Conservation (phyloP, 2,888 invertebrate species). For the Bedellia somnulentella region DNA sequence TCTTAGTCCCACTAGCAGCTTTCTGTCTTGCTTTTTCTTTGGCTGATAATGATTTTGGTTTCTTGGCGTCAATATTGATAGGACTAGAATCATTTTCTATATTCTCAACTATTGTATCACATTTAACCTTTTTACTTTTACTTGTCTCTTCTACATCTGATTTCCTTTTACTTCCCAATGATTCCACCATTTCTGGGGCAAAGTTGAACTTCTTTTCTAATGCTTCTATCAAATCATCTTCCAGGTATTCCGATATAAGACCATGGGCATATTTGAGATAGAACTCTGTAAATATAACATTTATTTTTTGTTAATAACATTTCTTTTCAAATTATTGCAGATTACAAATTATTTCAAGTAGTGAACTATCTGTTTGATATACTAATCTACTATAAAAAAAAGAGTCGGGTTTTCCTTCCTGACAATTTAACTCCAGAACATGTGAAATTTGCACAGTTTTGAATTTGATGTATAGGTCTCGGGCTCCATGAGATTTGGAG, state of each 20-base stretch:
- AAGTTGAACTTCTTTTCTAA: conserved; percentile 68
- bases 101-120: conserved; percentile 27
- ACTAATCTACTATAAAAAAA: too few species aligned
- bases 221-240: conserved; percentile 66
- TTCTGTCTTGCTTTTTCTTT: conserved; percentile 78
- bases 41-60: conserved; percentile 58
- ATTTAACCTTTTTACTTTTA: conserved; percentile 39
- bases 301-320: too few species aligned
- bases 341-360: too few species aligned
- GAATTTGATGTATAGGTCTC: too few species aligned
- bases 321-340: too few species aligned
- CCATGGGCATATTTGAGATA: conserved; percentile 76
- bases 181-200: conserved; percentile 58
- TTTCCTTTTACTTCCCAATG: conserved; percentile 57
- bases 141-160: conserved; percentile 29
- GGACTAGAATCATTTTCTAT: conserved; percentile 25
- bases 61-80: conserved; percentile 17
- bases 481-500: too few species aligned
- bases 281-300: conserved; percentile 49
- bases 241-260: conserved; percentile 77
- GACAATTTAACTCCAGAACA: too few species aligned
- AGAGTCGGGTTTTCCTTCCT: too few species aligned
- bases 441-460: too few species aligned
- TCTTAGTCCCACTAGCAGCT: conserved; percentile 78
- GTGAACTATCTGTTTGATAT: too few species aligned